These are phyloP conservation scores for Harlomillsia oculata DNA, from an alignment of 1,140 invertebrate genomes.

Conservation along the genomic window DNA sequence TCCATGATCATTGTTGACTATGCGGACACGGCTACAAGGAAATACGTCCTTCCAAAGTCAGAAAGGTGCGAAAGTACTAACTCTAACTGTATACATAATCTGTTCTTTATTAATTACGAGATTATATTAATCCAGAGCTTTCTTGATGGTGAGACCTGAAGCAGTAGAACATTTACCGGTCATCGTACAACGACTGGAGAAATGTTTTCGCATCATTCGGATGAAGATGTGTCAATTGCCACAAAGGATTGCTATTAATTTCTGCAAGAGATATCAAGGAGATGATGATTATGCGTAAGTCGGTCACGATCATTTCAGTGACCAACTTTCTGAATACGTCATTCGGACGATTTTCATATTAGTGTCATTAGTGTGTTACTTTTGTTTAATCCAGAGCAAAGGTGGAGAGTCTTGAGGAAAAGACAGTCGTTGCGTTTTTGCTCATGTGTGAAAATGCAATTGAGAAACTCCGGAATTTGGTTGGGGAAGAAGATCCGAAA, in stretches of 20 bases:
- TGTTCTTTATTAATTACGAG: background rate
- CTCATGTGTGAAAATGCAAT: slow-evolving; percentile 61
- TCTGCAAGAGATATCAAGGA: slow-evolving; percentile 50
- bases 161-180: slow-evolving; percentile 59
- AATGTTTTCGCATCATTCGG: slow-evolving; percentile 59
- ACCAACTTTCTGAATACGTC: background rate
- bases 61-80: slow-evolving; percentile 16
- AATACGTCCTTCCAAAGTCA: slow-evolving; percentile 29
- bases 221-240: slow-evolving; percentile 59
- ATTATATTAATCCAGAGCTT: slow-evolving; percentile 48
- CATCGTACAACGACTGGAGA: slow-evolving; percentile 57
- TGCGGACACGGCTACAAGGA: slow-evolving; percentile 50
- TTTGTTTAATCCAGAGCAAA: background rate
- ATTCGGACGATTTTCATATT: background rate
- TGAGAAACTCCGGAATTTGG: slow-evolving; percentile 48
- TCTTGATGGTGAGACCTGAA: slow-evolving; percentile 63
- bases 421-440: slow-evolving; percentile 59
- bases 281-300: slow-evolving; percentile 53
- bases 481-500: slow-evolving; percentile 53
- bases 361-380: no score
- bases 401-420: background rate
- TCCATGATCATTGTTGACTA: slow-evolving; percentile 67
- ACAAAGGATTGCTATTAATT: slow-evolving; percentile 49
- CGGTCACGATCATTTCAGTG: background rate
- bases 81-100: background rate